phyloP scores from a whole-genome alignment of 1,140 invertebrate genomes.

The Diabrotica virgifera region DNA sequence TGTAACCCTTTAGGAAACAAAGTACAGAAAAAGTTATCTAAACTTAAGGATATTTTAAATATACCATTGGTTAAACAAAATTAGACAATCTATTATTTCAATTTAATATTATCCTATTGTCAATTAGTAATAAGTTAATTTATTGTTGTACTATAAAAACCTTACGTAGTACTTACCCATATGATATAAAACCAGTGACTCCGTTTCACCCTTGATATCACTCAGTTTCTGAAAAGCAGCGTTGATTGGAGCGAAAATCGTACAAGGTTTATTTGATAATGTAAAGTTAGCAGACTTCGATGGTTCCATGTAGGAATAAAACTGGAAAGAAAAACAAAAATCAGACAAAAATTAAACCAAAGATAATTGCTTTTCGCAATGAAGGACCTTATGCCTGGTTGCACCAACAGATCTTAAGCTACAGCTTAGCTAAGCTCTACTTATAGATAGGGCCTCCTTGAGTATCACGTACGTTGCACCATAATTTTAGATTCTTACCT shows the following conservation, averaged over 20 bases:
- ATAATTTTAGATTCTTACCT: too few species aligned
- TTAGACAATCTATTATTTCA: neutral
- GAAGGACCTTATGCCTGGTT: too few species aligned
- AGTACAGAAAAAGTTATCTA: too few species aligned
- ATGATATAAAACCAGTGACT: slow-evolving; percentile 71
- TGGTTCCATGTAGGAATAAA: slow-evolving; percentile 65
- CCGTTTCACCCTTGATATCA: slow-evolving; percentile 48
- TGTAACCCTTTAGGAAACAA: too few species aligned
- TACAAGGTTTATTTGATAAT: slow-evolving; percentile 64
- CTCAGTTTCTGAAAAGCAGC: slow-evolving; percentile 68
- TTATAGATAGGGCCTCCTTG: too few species aligned
- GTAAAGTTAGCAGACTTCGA: slow-evolving; percentile 66
- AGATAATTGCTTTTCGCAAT: too few species aligned
- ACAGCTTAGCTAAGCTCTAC: too few species aligned
- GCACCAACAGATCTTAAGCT: too few species aligned
- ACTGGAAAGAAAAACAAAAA: slow-evolving; percentile 60
- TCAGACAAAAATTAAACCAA: neutral
- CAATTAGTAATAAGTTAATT: too few species aligned
- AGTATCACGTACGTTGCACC: too few species aligned
- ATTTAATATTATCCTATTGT: neutral
- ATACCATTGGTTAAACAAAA: too few species aligned
- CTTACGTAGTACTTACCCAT: slow-evolving; percentile 64
- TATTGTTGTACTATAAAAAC: neutral
- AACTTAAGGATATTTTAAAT: too few species aligned
- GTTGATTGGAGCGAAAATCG: slow-evolving; percentile 77